Evolutionary conservation across 2,113 vertebrate species (phyloP).

Genomic region (Dermatemys mawii): DNA sequence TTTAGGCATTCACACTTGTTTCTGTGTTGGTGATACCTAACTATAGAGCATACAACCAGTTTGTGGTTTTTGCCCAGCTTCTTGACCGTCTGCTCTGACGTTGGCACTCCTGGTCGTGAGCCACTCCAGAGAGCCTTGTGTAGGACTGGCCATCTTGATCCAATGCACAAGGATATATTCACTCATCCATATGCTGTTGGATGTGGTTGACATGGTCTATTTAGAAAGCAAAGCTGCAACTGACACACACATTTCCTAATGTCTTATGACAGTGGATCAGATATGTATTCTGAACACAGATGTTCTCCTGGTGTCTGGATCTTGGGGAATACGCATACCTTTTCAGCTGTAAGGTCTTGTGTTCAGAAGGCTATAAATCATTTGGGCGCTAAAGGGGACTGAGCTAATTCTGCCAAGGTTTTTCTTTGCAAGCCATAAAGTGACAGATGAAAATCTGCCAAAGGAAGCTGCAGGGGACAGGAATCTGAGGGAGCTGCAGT

Average conservation of each 20-base stretch:
- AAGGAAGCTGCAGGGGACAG: neutral
- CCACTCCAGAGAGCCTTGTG: too few species aligned
- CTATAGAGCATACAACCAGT: too few species aligned
- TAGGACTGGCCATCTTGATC: too few species aligned
- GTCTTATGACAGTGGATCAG: neutral
- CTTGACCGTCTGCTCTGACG: too few species aligned
- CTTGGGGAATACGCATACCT: neutral
- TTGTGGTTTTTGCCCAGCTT: too few species aligned
- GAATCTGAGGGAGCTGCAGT: neutral
- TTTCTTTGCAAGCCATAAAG: neutral
- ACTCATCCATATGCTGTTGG: neutral
- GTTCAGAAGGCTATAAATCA: neutral
- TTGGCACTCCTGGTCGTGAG: too few species aligned
- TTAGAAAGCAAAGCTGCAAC: neutral
- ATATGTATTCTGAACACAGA: neutral
- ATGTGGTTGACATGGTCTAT: neutral
- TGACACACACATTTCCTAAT: neutral
- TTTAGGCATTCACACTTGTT: too few species aligned
- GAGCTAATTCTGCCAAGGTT: neutral
- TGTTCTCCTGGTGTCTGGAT: neutral
- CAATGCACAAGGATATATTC: neutral
- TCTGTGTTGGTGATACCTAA: too few species aligned
- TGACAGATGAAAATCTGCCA: neutral
- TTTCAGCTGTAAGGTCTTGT: neutral
- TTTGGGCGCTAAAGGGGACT: neutral